These are phyloP conservation scores for Toxotes chatareus DNA, from an alignment of 2,113 vertebrate genomes.

Conservation along the genomic window DNA sequence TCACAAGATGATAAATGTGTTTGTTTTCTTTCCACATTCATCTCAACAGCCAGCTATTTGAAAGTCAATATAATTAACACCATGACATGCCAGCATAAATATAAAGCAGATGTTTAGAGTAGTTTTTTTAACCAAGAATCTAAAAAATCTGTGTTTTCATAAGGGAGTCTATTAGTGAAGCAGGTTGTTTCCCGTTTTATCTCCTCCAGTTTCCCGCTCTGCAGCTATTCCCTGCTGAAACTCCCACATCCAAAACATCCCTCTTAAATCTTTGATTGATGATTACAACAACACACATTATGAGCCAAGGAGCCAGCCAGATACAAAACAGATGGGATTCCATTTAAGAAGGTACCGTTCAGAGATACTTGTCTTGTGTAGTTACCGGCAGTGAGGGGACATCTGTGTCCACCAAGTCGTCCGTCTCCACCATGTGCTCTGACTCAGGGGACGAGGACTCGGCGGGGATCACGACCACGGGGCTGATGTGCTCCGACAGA, in stretches of 20 bases:
- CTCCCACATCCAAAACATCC: neutral
- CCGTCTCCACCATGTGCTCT: slow-evolving; percentile 90
- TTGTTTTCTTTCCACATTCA: neutral
- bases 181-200: slow-evolving; percentile 23
- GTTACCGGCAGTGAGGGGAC: slow-evolving; percentile 87
- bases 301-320: neutral
- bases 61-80: slow-evolving; percentile 19
- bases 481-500: slow-evolving; percentile 97
- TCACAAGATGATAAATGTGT: neutral
- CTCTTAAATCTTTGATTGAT: neutral
- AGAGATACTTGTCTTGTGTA: neutral
- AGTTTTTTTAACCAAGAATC: neutral
- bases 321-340: neutral
- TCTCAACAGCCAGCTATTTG: slow-evolving; percentile 8
- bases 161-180: neutral
- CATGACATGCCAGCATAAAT: neutral
- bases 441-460: slow-evolving; percentile 94
- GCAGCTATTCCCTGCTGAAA: neutral
- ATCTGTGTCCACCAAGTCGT: slow-evolving; percentile 94
- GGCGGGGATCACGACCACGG: slow-evolving; percentile 94
- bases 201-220: neutral
- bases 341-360: slow-evolving; percentile 5
- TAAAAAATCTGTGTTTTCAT: neutral
- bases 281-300: neutral
- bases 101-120: slow-evolving; percentile 25